phyloP scores from a whole-genome alignment of 1,140 invertebrate genomes.

The Apolygus lucorum region DNA sequence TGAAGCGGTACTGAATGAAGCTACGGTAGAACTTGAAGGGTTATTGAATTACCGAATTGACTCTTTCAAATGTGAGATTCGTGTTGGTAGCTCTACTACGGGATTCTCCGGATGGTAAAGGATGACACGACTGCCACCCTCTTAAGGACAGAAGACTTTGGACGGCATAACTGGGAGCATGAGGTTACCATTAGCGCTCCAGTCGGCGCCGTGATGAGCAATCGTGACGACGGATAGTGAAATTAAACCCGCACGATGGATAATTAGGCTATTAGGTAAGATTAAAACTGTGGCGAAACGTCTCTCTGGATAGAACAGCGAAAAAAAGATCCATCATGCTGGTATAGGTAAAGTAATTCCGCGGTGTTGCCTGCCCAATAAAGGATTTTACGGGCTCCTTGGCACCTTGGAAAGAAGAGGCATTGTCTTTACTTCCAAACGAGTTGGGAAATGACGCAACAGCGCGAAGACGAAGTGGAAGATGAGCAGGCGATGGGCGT shows the following conservation, averaged over 20 bases:
- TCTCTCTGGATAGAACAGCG: no score
- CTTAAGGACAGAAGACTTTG: background rate
- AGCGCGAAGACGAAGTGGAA: background rate
- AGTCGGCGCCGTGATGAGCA: background rate
- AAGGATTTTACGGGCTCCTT: background rate
- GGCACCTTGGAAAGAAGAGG: background rate
- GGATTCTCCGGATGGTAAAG: background rate
- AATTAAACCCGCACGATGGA: background rate
- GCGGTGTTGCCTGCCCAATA: background rate
- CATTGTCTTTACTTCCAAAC: background rate
- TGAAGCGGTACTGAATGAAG: no score
- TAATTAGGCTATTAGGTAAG: no score
- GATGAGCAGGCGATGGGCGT: background rate
- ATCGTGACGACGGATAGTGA: background rate
- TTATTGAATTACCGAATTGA: background rate
- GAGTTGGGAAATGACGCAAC: background rate
- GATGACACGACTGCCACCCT: background rate
- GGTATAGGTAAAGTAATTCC: no score
- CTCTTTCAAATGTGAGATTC: background rate
- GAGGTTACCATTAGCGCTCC: background rate
- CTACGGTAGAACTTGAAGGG: no score
- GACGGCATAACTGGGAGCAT: background rate
- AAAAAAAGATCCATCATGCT: no score
- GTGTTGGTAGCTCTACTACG: background rate
- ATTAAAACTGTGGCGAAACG: no score